Conservation (phyloP, 2,888 invertebrate genomes). For the Dynastes hyllus region DNA sequence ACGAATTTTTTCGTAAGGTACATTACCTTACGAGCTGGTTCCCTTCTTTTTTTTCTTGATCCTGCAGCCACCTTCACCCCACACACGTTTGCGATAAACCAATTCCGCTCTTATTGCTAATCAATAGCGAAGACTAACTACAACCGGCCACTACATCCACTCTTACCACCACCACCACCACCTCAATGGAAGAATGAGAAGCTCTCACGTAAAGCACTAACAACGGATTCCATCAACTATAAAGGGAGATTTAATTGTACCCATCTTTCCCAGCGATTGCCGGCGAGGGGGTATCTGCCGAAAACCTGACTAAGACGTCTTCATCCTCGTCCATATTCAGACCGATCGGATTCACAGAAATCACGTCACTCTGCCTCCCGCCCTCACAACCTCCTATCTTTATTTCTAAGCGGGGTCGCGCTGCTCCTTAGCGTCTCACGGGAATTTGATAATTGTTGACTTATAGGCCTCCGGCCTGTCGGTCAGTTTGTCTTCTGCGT, state of each 20-base stretch:
- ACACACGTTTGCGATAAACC: constrained; percentile 30
- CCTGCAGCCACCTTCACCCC: no score
- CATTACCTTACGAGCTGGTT: no score
- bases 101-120: constrained; percentile 48
- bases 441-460: constrained; percentile 70
- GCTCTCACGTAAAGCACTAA: constrained; percentile 60
- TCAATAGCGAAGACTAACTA: constrained; percentile 46
- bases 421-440: constrained; percentile 54
- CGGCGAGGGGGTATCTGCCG: constrained; percentile 59
- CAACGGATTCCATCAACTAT: constrained; percentile 68
- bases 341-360: constrained; percentile 29
- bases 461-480: constrained; percentile 65
- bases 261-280: constrained; percentile 67
- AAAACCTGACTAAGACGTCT: constrained; percentile 67
- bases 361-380: constrained; percentile 41
- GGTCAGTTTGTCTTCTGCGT: constrained; percentile 64
- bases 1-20: no score
- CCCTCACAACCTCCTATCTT: not conserved
- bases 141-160: constrained; percentile 13
- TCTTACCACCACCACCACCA: not conserved
- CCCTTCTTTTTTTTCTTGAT: no score
- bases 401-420: constrained; percentile 51
- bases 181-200: not conserved
- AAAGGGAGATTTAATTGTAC: constrained; percentile 70
- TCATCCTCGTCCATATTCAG: constrained; percentile 54